phyloP scores from a whole-genome alignment of 2,113 vertebrate genomes.

The Brienomyrus longianalis region DNA sequence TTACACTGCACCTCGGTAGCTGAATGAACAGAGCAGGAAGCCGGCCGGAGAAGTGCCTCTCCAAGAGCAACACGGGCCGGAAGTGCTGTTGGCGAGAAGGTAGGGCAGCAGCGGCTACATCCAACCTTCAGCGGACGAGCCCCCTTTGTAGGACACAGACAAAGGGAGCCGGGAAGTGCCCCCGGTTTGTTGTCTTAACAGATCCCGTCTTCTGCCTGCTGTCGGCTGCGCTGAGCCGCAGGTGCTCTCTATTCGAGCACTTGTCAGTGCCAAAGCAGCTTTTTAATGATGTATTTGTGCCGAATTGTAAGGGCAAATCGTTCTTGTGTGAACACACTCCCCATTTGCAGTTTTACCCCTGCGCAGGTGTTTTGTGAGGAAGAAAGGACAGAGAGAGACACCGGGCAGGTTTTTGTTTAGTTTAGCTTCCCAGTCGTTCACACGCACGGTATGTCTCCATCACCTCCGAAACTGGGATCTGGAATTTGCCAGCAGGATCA shows the following conservation, averaged over 20 bases:
- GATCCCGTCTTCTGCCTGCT: not conserved
- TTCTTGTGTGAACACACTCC: not conserved
- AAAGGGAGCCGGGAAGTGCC: not conserved
- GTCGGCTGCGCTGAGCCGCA: not conserved
- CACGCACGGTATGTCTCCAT: constrained; percentile 1
- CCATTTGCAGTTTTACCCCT: not conserved
- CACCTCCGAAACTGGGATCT: constrained; percentile 17
- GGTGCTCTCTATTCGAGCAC: constrained; percentile 8
- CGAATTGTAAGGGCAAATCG: constrained; percentile 9
- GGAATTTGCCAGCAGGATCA: constrained; percentile 66
- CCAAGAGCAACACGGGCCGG: too few relatives aligned
- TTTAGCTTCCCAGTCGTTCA: constrained; percentile 2
- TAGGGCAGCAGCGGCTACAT: too few relatives aligned
- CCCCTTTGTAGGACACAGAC: not conserved
- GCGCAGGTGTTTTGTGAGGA: constrained; percentile 11
- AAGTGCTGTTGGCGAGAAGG: not conserved
- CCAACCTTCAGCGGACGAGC: not conserved
- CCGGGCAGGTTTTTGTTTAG: not conserved
- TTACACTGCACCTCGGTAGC: not conserved
- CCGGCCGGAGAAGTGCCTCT: not conserved
- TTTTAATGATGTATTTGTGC: constrained; percentile 12
- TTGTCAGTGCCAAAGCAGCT: not conserved
- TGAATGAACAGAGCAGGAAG: not conserved
- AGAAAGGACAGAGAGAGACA: not conserved
- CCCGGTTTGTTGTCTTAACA: constrained; percentile 7